Percentiles rank a stretch among this genome's conserved stretches.
Evolutionary conservation across 2,888 invertebrate genomes (phyloP).

Genomic region (Eremobia ochroleuca): DNA sequence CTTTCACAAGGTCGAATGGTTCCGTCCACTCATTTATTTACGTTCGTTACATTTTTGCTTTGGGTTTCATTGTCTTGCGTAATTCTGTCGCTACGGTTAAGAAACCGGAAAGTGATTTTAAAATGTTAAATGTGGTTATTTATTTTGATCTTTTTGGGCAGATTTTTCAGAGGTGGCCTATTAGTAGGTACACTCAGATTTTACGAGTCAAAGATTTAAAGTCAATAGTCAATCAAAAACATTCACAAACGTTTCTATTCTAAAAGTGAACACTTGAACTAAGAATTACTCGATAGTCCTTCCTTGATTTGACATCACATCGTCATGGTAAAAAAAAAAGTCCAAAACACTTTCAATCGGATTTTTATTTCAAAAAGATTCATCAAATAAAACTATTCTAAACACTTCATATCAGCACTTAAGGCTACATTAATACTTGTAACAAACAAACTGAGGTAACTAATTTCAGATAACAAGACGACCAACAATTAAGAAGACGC

Average conservation of each 20-base stretch:
- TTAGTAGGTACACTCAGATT: neutral
- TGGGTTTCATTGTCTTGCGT: conserved; percentile 59
- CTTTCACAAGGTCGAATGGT: conserved; percentile 75
- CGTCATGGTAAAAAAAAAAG: neutral
- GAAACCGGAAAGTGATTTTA: conserved; percentile 29
- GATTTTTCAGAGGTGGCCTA: neutral
- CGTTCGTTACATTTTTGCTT: conserved; percentile 68
- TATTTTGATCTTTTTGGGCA: neutral
- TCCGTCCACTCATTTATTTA: conserved; percentile 71
- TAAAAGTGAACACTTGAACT: too few species aligned
- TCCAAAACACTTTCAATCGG: neutral
- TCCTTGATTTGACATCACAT: neutral
- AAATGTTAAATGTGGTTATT: conserved; percentile 5
- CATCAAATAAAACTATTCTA: conserved; percentile 12
- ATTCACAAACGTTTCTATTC: neutral
- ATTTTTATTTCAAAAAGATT: neutral
- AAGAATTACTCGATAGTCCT: neutral
- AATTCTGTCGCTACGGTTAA: conserved; percentile 48
- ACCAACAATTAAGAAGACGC: conserved; percentile 69
- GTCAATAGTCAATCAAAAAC: neutral
- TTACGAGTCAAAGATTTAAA: neutral
- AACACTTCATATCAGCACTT: conserved; percentile 58
- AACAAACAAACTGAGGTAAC: conserved; percentile 64
- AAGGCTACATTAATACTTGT: conserved; percentile 44
- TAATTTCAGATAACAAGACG: conserved; percentile 65